Evolutionary conservation across 1,140 invertebrate species (phyloP).

Genomic region (Maniola jurtina): DNA sequence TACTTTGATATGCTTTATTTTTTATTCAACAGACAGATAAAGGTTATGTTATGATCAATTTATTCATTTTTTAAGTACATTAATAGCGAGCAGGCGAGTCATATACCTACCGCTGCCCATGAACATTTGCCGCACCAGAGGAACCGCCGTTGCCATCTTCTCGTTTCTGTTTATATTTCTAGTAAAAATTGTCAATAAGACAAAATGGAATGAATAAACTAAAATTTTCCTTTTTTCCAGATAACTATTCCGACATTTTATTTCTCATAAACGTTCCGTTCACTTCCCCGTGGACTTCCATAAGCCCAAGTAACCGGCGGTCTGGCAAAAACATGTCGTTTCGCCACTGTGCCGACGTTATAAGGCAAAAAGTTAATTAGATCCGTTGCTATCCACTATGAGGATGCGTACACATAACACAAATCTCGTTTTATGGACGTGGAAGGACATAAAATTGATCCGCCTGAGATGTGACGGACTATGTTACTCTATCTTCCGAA

Average conservation of each 20-base stretch:
- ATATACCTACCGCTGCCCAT: too few species aligned
- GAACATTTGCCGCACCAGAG: too few species aligned
- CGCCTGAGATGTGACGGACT: neutral
- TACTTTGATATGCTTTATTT: constrained; percentile 3
- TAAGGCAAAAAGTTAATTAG: constrained; percentile 69
- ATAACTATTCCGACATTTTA: too few species aligned
- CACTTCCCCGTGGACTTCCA: neutral
- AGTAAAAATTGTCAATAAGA: too few species aligned
- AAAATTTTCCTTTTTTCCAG: too few species aligned
- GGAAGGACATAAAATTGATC: constrained; percentile 10
- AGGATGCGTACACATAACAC: constrained; percentile 6
- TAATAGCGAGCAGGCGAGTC: too few species aligned
- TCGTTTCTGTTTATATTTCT: too few species aligned
- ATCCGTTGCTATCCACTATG: constrained; percentile 38
- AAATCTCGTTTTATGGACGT: constrained; percentile 12
- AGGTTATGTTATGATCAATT: neutral
- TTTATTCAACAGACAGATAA: neutral
- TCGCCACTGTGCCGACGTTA: neutral
- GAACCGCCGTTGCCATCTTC: too few species aligned
- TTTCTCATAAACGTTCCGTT: too few species aligned
- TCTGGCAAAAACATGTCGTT: constrained; percentile 1
- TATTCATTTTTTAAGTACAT: neutral
- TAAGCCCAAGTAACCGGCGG: neutral
- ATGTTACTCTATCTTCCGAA: neutral
- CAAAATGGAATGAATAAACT: too few species aligned